Percentiles rank a stretch among this genome's conserved stretches.
Evolutionary conservation across 2,888 invertebrate species (phyloP).

Genomic region (Parnassius smintheus): DNA sequence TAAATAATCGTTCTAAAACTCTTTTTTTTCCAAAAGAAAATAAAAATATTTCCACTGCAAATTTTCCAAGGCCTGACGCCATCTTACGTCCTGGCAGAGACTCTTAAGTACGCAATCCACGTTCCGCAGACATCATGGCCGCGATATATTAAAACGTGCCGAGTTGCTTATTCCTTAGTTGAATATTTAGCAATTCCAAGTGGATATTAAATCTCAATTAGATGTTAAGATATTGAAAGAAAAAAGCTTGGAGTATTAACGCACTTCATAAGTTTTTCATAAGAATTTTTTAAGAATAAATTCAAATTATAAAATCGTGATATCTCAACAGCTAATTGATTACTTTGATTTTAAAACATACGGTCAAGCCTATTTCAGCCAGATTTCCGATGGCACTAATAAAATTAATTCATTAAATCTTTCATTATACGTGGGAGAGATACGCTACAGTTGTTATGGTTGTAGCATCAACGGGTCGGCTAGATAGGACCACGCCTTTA

Average conservation of each 20-base stretch:
- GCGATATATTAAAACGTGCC: conserved; percentile 28
- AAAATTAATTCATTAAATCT: no score
- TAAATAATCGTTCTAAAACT: background rate
- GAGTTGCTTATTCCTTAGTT: conserved; percentile 24
- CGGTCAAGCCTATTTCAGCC: no score
- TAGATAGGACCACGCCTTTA: no score
- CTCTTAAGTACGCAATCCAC: conserved; percentile 28
- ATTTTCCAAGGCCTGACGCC: conserved; percentile 20
- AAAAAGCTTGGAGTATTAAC: background rate
- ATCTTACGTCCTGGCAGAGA: conserved; percentile 28
- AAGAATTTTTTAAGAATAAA: no score
- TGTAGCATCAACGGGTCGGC: no score
- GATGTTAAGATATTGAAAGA: background rate
- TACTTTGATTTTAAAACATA: no score
- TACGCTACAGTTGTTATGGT: no score
- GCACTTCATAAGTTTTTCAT: no score
- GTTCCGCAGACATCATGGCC: conserved; percentile 27
- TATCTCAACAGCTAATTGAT: no score
- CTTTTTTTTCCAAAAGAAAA: background rate
- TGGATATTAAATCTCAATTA: conserved; percentile 26
- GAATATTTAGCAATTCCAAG: conserved; percentile 27
- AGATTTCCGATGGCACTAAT: no score
- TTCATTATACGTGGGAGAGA: no score
- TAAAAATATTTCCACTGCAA: conserved; percentile 18
- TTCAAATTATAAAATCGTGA: no score